These are phyloP conservation scores for Leptobrachium ailaonicum DNA, from an alignment of 2,113 vertebrate species.

Conservation along the genomic window DNA sequence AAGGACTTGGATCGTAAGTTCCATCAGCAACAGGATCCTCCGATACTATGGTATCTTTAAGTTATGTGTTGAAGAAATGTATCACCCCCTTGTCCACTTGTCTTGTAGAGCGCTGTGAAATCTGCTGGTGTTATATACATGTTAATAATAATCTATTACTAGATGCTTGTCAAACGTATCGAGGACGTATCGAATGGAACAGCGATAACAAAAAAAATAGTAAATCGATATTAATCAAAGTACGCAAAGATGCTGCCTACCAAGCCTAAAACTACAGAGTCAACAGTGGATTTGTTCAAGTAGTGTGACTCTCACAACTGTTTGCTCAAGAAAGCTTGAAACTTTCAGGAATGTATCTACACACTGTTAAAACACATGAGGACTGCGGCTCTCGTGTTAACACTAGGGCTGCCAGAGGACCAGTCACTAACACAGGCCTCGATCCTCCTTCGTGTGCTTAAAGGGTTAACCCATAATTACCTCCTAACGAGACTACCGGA, in stretches of 20 bases:
- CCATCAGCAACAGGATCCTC: no score
- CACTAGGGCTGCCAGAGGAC: background rate
- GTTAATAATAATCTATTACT: no score
- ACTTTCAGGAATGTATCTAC: constrained; percentile 38
- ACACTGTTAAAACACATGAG: constrained; percentile 29
- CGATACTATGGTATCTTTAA: no score
- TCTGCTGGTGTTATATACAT: no score
- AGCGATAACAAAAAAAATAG: background rate
- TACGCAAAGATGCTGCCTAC: background rate
- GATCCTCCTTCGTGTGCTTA: no score
- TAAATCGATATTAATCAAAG: background rate
- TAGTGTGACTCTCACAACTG: background rate
- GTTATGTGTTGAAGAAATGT: no score
- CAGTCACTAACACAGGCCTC: background rate
- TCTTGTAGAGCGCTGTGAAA: no score
- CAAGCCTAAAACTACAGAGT: background rate
- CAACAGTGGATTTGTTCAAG: background rate
- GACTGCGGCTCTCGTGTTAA: background rate
- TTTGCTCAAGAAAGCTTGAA: constrained; percentile 38
- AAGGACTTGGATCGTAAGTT: no score
- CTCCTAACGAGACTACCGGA: background rate
- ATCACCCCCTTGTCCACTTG: no score
- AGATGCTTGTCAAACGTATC: no score
- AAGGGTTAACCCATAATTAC: background rate
- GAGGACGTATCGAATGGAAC: no score